phyloP scores from a whole-genome alignment of 2,888 invertebrate genomes.

The Helobdella robusta region DNA sequence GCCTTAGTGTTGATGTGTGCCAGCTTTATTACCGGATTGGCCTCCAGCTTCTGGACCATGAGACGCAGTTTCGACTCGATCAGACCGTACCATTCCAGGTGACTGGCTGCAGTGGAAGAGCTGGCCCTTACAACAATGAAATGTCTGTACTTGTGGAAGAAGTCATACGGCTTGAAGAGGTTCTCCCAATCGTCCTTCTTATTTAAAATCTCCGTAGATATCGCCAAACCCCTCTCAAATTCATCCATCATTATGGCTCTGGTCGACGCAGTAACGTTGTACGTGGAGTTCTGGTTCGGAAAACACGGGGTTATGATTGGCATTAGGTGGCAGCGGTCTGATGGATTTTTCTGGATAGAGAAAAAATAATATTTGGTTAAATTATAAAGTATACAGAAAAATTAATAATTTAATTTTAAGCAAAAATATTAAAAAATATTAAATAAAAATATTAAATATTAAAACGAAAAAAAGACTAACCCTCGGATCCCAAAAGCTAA shows the following conservation, averaged over 20 bases:
- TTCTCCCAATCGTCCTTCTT: conserved; percentile 80
- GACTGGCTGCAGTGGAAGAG: too few relatives aligned
- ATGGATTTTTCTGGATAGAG: conserved; percentile 49
- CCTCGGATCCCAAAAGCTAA: conserved; percentile 86
- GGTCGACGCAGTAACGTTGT: conserved; percentile 89
- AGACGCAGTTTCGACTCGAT: too few relatives aligned
- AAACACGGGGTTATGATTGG: conserved; percentile 99
- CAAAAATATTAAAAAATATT: neutral
- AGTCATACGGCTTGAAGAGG: conserved; percentile 85
- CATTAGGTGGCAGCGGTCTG: conserved; percentile 72
- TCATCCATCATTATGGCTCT: conserved; percentile 83
- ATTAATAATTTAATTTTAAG: neutral
- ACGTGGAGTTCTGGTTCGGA: conserved; percentile 98
- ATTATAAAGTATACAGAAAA: neutral
- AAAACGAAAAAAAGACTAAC: conserved; percentile 9
- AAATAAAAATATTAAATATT: neutral
- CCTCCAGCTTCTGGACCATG: too few relatives aligned
- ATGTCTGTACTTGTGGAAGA: conserved; percentile 67
- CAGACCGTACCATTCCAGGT: too few relatives aligned
- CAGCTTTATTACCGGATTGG: too few relatives aligned
- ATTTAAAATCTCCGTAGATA: conserved; percentile 59
- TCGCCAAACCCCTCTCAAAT: conserved; percentile 59
- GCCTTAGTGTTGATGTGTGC: too few relatives aligned
- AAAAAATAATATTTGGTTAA: conserved; percentile 53
- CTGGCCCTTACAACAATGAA: conserved; percentile 18